Evolutionary conservation across 2,113 vertebrate species (phyloP), one percentile per base, ranked within the genome.

Genomic region (Verasper variegatus): DNA sequence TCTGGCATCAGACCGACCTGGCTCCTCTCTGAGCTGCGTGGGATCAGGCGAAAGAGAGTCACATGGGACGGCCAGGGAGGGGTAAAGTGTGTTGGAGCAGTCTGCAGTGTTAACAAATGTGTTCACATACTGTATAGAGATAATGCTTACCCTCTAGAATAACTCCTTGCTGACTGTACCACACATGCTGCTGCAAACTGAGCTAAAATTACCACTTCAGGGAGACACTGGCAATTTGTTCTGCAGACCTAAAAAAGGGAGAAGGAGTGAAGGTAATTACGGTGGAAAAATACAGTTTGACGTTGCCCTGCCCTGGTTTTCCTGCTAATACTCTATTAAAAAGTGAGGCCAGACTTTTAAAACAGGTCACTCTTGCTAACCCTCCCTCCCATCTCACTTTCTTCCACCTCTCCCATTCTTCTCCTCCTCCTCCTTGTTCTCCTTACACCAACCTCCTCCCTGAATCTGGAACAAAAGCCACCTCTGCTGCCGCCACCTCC

Each of bases 391-490:
- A 65, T 74, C 71, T 74, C 69, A 55, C 59, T 87, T 71, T 81
- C 67, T 68, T 73, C 24, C 54, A 64, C 63, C 77, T 26, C 63
- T 57, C 49, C 42, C 45, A 49, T 62, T 66, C 78, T 71, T 40
- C 74, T 77, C 57, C 69, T 73, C 51, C 69, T 74, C 70, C 73
- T 64, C 79, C 69, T 74, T 4, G 52, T 78, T 31, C 76, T 79
- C 58, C 83, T 79, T 74, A 68, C 83, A 78, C 89, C 91, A 89
- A 83, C 92, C 81, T 86, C 90, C 87, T 86, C 86, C 89, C 87
- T 91, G 87, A 89, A 93, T 90, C 77, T 82, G 83, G 89, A 93
- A 94, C 93, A 94, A 94, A 93, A 94, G 92, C 94, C 84, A 88
- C 83, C 89, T 88, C 82, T 73, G 17, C 78, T 35, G 52, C 83